These are phyloP conservation scores for Pheosia tremula DNA, from an alignment of 2,888 invertebrate genomes.

Conservation along the genomic window DNA sequence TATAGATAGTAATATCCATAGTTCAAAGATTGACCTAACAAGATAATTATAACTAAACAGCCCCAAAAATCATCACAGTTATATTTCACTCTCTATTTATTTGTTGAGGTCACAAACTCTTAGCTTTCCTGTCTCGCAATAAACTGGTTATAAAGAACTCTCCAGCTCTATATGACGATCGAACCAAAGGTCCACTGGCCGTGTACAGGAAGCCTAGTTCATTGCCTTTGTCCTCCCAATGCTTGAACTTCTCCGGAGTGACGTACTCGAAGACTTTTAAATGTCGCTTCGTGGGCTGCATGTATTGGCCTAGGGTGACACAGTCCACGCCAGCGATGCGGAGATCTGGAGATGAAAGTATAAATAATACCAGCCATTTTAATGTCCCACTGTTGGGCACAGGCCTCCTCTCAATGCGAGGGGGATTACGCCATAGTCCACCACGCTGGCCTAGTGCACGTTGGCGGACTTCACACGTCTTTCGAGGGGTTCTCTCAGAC, in stretches of 20 bases:
- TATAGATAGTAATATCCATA: no score
- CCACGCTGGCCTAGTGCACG: no score
- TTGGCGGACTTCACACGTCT: no score
- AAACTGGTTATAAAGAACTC: conserved; percentile 95
- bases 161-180: conserved; percentile 99
- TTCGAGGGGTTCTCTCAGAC: no score
- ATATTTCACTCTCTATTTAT: background rate
- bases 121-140: conserved; percentile 85
- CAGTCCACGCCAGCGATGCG: conserved; percentile 94
- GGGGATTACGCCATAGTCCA: no score
- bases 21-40: background rate
- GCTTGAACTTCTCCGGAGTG: conserved; percentile 95
- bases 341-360: conserved; percentile 85
- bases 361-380: conserved; percentile 18
- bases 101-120: conserved; percentile 55
- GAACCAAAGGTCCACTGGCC: conserved; percentile 98
- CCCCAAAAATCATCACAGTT: conserved; percentile 1
- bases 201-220: conserved; percentile 97
- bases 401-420: no score
- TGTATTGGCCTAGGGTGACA: conserved; percentile 98
- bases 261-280: conserved; percentile 98
- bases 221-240: conserved; percentile 93
- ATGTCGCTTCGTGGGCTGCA: conserved; percentile 99
- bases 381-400: no score
- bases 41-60: background rate